phyloP scores from a whole-genome alignment of 2,888 invertebrate species.

The Octonoba sinensis region DNA sequence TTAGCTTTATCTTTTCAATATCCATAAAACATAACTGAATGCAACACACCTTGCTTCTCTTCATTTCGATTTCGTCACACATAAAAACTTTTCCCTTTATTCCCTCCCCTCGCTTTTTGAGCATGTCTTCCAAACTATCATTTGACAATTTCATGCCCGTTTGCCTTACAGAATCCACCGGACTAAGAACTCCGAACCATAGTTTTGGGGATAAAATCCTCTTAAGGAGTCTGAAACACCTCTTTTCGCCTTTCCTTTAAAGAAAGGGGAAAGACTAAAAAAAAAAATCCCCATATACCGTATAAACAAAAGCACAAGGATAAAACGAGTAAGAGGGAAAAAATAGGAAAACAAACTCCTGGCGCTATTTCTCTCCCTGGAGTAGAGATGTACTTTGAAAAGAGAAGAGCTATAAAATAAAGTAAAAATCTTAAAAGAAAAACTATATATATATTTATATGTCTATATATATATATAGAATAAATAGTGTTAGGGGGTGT shows the following conservation, averaged over 20 bases:
- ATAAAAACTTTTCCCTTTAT: conserved; percentile 20
- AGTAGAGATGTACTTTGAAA: conserved; percentile 53
- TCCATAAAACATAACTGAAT: no score
- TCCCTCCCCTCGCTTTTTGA: neutral
- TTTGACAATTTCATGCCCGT: conserved; percentile 55
- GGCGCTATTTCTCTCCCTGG: conserved; percentile 40
- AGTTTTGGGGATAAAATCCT: conserved; percentile 44
- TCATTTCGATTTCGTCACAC: conserved; percentile 49
- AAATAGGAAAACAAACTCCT: conserved; percentile 36
- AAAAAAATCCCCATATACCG: conserved; percentile 29
- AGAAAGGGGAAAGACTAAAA: neutral
- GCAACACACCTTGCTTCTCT: conserved; percentile 14
- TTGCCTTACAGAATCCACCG: conserved; percentile 22
- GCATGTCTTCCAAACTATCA: conserved; percentile 35
- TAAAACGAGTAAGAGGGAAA: conserved; percentile 25
- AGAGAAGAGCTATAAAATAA: conserved; percentile 50
- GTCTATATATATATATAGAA: no score
- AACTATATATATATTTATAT: no score
- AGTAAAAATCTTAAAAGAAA: conserved; percentile 23
- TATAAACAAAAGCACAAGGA: conserved; percentile 50
- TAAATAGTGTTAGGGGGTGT: neutral
- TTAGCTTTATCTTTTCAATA: no score
- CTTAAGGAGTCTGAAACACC: conserved; percentile 53
- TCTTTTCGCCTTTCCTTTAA: conserved; percentile 24
- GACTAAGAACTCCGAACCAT: conserved; percentile 36